These are phyloP conservation scores for Pyrgilauda ruficollis DNA, from an alignment of 2,113 vertebrate genomes.

Conservation along the genomic window DNA sequence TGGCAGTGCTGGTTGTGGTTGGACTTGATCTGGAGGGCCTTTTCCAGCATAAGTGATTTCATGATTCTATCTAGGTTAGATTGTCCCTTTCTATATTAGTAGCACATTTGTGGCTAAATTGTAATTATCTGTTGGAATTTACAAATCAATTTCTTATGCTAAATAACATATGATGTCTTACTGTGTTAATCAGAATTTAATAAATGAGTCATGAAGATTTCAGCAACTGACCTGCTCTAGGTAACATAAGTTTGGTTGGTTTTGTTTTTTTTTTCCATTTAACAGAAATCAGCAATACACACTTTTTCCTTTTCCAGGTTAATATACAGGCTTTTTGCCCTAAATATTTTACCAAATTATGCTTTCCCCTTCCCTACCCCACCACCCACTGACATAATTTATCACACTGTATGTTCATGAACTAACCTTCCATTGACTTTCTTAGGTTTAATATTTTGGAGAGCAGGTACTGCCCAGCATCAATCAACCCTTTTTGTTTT, in stretches of 20 bases:
- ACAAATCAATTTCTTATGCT: background rate
- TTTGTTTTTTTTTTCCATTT: background rate
- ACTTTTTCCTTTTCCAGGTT: background rate
- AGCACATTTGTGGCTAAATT: background rate
- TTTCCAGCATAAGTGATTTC: background rate
- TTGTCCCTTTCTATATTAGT: background rate
- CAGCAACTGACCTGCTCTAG: background rate
- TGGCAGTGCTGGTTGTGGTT: background rate
- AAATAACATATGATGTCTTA: background rate
- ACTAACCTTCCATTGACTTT: slow-evolving; percentile 9
- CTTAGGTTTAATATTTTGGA: slow-evolving; percentile 15
- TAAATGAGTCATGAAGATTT: background rate
- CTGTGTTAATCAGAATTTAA: background rate
- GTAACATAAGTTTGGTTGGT: background rate
- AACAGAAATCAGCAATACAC: background rate
- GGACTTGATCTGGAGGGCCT: background rate
- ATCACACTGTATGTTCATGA: background rate
- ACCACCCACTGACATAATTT: background rate
- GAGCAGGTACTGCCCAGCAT: slow-evolving; percentile 1
- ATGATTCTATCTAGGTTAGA: background rate
- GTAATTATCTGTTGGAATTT: background rate
- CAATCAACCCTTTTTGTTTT: slow-evolving; percentile 57
- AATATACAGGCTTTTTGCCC: background rate
- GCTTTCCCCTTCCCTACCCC: background rate
- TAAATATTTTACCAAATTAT: background rate